phyloP scores from a whole-genome alignment of 2,113 vertebrate species.

The Rhabdornis inornatus region DNA sequence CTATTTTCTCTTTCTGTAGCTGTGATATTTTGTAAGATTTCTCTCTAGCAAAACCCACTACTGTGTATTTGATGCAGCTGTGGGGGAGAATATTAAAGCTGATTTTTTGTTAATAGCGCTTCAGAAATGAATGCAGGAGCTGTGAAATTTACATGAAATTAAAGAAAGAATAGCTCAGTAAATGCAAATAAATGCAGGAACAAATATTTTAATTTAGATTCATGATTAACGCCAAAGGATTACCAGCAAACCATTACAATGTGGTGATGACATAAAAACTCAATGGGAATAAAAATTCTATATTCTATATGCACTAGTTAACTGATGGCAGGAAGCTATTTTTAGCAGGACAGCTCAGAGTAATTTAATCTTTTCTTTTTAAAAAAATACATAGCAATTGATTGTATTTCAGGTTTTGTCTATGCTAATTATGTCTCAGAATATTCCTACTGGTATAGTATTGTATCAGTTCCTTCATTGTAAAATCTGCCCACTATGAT shows the following conservation, averaged over 20 bases:
- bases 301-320: slow-evolving; percentile 43
- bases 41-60: background rate
- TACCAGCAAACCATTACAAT: slow-evolving; percentile 66
- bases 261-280: slow-evolving; percentile 69
- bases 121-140: slow-evolving; percentile 64
- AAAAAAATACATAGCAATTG: slow-evolving; percentile 19
- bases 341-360: slow-evolving; percentile 54
- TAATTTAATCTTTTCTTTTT: slow-evolving; percentile 61
- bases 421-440: slow-evolving; percentile 38
- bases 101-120: slow-evolving; percentile 63
- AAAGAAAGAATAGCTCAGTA: slow-evolving; percentile 68
- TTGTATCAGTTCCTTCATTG: background rate
- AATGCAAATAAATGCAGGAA: slow-evolving; percentile 80
- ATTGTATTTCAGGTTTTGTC: slow-evolving; percentile 55
- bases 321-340: slow-evolving; percentile 66
- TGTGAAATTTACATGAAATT: slow-evolving; percentile 76
- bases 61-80: background rate
- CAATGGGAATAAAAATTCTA: slow-evolving; percentile 62
- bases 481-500: background rate
- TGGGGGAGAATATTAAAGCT: slow-evolving; percentile 26
- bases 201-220: slow-evolving; percentile 74
- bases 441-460: slow-evolving; percentile 11
- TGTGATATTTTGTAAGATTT: background rate
- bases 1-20: background rate
- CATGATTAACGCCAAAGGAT: slow-evolving; percentile 68